phyloP scores from a whole-genome alignment of 2,797 vertebrate species.

The Enteromius mattozi region DNA sequence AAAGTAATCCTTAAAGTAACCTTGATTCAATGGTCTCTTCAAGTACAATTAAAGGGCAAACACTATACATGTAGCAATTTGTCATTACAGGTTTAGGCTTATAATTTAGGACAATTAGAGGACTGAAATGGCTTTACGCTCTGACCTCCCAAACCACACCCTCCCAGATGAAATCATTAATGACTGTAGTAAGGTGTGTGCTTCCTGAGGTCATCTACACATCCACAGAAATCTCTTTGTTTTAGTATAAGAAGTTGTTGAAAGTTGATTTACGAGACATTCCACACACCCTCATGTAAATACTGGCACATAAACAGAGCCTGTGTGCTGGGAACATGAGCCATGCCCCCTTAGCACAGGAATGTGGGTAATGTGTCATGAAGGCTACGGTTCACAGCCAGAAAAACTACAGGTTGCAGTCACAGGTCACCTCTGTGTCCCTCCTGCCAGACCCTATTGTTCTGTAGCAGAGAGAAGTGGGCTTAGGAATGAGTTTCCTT shows the following conservation, averaged over 20 bases:
- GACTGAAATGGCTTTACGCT: not conserved
- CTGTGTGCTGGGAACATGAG: constrained; percentile 42
- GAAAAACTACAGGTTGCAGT: constrained; percentile 59
- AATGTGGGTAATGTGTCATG: constrained; percentile 72
- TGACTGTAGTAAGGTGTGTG: constrained; percentile 3
- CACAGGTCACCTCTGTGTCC: constrained; percentile 51
- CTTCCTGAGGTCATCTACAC: constrained; percentile 3
- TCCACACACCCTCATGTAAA: constrained; percentile 47
- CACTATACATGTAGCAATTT: constrained; percentile 14
- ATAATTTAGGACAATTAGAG: constrained; percentile 41
- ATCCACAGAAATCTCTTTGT: constrained; percentile 15
- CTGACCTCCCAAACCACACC: constrained; percentile 29
- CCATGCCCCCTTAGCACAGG: constrained; percentile 44
- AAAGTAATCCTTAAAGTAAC: not conserved
- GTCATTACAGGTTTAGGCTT: constrained; percentile 23
- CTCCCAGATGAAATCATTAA: not conserved
- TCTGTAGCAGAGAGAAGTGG: constrained; percentile 32
- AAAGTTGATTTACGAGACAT: constrained; percentile 37
- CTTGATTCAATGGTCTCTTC: not conserved
- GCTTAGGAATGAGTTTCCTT: constrained; percentile 43
- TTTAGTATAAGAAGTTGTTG: constrained; percentile 11
- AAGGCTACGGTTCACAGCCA: constrained; percentile 65
- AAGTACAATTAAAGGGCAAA: constrained; percentile 26
- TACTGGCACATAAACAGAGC: not conserved
- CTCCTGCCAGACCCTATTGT: constrained; percentile 54